Base-by-base conservation (phyloP, 2,888 invertebrate genomes). In the Meliscaeva auricollis region DNA sequence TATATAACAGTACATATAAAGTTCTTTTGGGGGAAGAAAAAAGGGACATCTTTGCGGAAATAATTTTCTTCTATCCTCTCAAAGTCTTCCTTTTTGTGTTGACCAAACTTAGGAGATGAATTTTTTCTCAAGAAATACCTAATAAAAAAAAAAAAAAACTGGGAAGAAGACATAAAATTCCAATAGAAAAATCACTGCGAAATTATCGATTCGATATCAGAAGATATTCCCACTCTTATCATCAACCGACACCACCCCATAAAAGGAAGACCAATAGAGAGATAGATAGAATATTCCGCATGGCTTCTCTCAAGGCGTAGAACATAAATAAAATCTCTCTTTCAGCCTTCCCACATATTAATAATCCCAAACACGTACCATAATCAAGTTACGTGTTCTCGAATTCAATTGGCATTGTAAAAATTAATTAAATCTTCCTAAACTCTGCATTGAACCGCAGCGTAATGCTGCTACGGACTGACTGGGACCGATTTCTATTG, bases 401-500 rank as follows among this genome's bases (percentile, higher is more conserved):
- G 85, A 85, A 85, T 85, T 85, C 85, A 81, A 85, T 85, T 85
- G 85, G 85, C 85, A 85, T 85, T 85, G 85, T 85, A 85, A 85
- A 85, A 85, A 81, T 85, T 85, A 85, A 85, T 85, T 85, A 85
- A 85, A 85, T 85, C 85, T 81, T 68, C 85, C 80, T 77, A 77
- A 85, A 68, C 81, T 77, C 85, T 56, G 76, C 85, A 85, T 66
- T 73, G 81, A 75, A 69, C 76, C 68, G 81, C 80, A 75, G 20
- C 69, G 44, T 48, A 62, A 26, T 54, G 22, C 44, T 11, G 56
- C n/a, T n/a, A 54, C 46, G 38, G 60, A n/a, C 22, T 41, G 38
- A 70, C n/a, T n/a, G n/a, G n/a, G n/a, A n/a, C n/a, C n/a, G n/a
- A n/a, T n/a, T 70, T 13, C 20, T 22, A n/a, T 46, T 44, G 41